phyloP scores from a whole-genome alignment of 92 coral and sea anemone species.

The Desmophyllum pertusum region DNA sequence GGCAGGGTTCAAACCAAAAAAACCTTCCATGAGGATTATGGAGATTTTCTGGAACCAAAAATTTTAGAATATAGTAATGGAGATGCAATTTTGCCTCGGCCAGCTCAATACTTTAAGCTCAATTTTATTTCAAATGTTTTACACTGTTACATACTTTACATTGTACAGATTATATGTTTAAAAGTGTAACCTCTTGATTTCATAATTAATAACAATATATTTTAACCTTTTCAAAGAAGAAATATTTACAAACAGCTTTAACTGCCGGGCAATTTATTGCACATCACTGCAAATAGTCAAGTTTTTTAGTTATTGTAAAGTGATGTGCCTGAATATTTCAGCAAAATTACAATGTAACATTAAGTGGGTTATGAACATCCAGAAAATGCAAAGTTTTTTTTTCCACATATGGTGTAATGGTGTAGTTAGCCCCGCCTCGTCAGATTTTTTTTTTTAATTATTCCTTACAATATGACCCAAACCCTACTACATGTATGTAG shows the following conservation, averaged over 20 bases:
- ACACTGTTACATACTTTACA: neutral
- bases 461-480: too few species aligned
- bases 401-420: too few species aligned
- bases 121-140: neutral
- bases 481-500: too few species aligned
- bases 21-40: too few species aligned
- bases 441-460: too few species aligned
- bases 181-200: neutral
- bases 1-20: too few species aligned
- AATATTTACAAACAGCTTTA: constrained; percentile 6
- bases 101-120: neutral
- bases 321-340: neutral
- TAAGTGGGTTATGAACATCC: neutral
- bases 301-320: neutral
- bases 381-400: too few species aligned
- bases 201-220: neutral
- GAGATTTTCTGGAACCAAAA: too few species aligned
- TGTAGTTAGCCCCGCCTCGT: too few species aligned
- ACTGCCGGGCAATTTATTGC: neutral
- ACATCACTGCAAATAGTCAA: neutral
- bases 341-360: neutral
- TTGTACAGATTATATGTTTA: neutral
- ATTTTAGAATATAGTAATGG: too few species aligned
- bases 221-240: neutral
- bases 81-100: neutral